Evolutionary conservation across 2,888 invertebrate genomes (phyloP), one percentile per base, ranked within the genome.

Genomic region (Hipparchia semele): DNA sequence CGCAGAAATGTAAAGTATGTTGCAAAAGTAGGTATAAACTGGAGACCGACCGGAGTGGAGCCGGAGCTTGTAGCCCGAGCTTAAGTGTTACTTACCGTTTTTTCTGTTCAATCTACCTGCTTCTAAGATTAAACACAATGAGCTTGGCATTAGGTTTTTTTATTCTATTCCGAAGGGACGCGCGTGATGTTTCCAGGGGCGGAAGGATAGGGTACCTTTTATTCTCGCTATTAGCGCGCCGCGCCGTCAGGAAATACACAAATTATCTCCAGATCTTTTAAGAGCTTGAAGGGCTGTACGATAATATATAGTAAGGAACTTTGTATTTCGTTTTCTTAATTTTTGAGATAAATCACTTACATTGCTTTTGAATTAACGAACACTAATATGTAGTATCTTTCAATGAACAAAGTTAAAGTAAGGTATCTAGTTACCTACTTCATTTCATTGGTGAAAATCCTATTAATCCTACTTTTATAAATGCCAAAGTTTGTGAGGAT

Each of bases 101-200:
- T 90, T 89, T 39, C 39, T 84, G 81, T 79, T 73, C 71, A 78
- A 81, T 87, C 86, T 93, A 94, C 93, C 93, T 93, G 92, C 88
- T 86, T 84, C 84, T 85, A 83, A 83, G 84, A 84, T 80, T 81
- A 80, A 77, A 77, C 83, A 91, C 90, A 92, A 90, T 89, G 83
- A 85, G 81, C 81, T 79, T 80, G 80, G 82, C 83, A 81, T 83
- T 84, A 79, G 80, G 83, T 87, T 78, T 78, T 60, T 88, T 83
- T 84, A 81, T 81, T 84, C 84, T 87, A 83, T 89, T 88, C 88
- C 80, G 77, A 88, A 89, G 87, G 90, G 90, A 91, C 88, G 88
- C 91, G 90, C 92, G 92, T 92, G 92, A 90, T 86, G 86, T 84
- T 87, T 86, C 86, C 84, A 86, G 86, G 88, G 90, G 90, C 92